Percentiles rank a stretch among this genome's conserved stretches.
phyloP scores from a whole-genome alignment of 1,140 invertebrate species.

The Dolichoris vasculosae region DNA sequence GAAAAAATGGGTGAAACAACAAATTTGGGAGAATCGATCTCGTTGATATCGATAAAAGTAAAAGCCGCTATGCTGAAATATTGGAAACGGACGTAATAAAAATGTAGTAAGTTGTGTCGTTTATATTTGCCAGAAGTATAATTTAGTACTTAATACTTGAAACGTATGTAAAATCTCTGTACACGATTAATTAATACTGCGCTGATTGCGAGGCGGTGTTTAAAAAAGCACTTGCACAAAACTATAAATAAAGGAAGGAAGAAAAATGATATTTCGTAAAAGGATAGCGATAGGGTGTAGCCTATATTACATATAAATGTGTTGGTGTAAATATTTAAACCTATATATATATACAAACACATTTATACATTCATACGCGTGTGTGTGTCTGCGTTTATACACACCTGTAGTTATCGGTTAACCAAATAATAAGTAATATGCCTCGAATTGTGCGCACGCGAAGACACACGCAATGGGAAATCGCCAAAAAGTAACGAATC shows the following conservation, averaged over 20 bases:
- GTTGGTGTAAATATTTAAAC: too few species aligned
- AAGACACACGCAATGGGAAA: slow-evolving; percentile 2
- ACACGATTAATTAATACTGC: slow-evolving; percentile 28
- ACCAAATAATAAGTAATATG: slow-evolving; percentile 1
- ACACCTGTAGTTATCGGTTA: not conserved
- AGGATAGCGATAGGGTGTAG: not conserved
- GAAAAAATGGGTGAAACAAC: not conserved
- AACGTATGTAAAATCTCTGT: not conserved
- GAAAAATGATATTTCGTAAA: not conserved
- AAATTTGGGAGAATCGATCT: not conserved
- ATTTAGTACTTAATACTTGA: not conserved
- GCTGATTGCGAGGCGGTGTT: slow-evolving; percentile 22
- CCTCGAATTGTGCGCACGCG: not conserved
- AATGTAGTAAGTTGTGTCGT: not conserved
- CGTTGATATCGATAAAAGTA: not conserved
- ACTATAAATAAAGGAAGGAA: not conserved
- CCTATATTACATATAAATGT: not conserved
- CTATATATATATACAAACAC: not conserved
- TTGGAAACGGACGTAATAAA: not conserved
- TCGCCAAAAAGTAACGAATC: slow-evolving; percentile 4
- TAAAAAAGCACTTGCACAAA: slow-evolving; percentile 31
- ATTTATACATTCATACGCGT: not conserved
- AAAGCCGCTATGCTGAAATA: not conserved
- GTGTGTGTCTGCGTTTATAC: too few species aligned
- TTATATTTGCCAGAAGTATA: not conserved